Percentiles rank a stretch among this genome's conserved stretches.
Conservation (phyloP, 2,888 invertebrate species). For the Morpho helenor region DNA sequence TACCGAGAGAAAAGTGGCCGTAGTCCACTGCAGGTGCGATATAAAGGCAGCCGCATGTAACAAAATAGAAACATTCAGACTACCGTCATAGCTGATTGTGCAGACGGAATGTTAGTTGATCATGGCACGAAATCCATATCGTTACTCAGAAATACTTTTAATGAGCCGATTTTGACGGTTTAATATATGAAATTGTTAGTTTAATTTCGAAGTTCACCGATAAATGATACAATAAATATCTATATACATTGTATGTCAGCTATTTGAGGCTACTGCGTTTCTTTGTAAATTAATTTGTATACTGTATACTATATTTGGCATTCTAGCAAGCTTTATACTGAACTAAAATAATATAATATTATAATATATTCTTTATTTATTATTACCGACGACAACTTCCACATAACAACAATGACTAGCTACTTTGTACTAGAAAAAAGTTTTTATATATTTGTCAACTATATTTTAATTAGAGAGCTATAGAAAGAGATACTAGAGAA, state of each 20-base stretch:
- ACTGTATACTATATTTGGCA: slow-evolving; percentile 16
- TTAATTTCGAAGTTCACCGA: background rate
- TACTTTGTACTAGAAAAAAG: slow-evolving; percentile 60
- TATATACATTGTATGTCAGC: slow-evolving; percentile 9
- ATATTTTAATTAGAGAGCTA: slow-evolving; percentile 34
- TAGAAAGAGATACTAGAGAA: slow-evolving; percentile 42
- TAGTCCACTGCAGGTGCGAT: slow-evolving; percentile 82
- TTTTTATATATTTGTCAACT: slow-evolving; percentile 32
- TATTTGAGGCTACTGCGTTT: slow-evolving; percentile 2
- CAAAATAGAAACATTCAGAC: slow-evolving; percentile 75
- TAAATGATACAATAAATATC: slow-evolving; percentile 15
- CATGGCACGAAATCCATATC: background rate
- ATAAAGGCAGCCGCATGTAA: slow-evolving; percentile 80
- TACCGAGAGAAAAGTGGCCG: slow-evolving; percentile 82
- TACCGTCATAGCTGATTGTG: slow-evolving; percentile 16
- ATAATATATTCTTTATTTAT: slow-evolving; percentile 21
- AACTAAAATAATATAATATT: slow-evolving; percentile 15
- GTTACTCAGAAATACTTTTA: slow-evolving; percentile 5
- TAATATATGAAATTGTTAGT: slow-evolving; percentile 12
- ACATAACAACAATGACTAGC: slow-evolving; percentile 57
- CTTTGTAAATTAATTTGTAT: background rate
- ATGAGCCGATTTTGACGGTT: slow-evolving; percentile 13
- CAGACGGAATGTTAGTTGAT: slow-evolving; percentile 10
- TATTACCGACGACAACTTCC: slow-evolving; percentile 25
- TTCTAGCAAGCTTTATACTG: slow-evolving; percentile 17